Percentiles rank a stretch among this genome's conserved stretches.
These are phyloP conservation scores for Lithodes maja DNA, from an alignment of 2,888 invertebrate genomes.

Conservation along the genomic window DNA sequence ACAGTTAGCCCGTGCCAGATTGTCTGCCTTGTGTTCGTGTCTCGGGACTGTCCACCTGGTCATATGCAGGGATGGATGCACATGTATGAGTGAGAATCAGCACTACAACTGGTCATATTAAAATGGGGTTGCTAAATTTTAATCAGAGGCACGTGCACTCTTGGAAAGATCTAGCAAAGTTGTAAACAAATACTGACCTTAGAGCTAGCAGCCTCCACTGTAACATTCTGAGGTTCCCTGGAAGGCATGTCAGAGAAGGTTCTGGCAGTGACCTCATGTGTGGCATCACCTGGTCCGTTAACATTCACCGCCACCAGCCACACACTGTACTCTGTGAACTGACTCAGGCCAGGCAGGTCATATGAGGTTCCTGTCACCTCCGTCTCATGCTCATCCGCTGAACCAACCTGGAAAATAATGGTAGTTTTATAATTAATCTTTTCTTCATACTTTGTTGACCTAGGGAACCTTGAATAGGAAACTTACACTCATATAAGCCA, in stretches of 20 bases:
- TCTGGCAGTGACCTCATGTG: slow-evolving; percentile 83
- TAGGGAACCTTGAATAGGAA: too few relatives aligned
- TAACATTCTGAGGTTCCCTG: slow-evolving; percentile 90
- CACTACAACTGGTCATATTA: too few relatives aligned
- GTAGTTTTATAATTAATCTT: too few relatives aligned
- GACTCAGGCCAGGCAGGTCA: slow-evolving; percentile 80
- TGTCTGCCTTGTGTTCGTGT: too few relatives aligned
- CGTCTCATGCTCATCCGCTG: slow-evolving; percentile 79
- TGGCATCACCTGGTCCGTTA: slow-evolving; percentile 86
- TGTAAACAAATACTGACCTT: slow-evolving; percentile 79
- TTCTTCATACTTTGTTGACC: too few relatives aligned
- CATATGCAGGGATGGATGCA: too few relatives aligned
- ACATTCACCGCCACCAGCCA: slow-evolving; percentile 85
- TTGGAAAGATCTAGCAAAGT: background rate
- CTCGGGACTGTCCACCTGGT: too few relatives aligned
- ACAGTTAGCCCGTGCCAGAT: too few relatives aligned
- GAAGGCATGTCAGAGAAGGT: slow-evolving; percentile 91
- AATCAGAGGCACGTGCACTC: too few relatives aligned
- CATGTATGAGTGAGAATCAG: too few relatives aligned
- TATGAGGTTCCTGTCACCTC: slow-evolving; percentile 80
- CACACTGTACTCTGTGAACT: slow-evolving; percentile 87
- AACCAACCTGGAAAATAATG: slow-evolving; percentile 78
- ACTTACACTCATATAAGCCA: too few relatives aligned
- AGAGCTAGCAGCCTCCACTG: slow-evolving; percentile 87
- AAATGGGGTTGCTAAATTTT: too few relatives aligned